phyloP scores from a whole-genome alignment of 1,140 invertebrate species.

The Nasonia giraulti region DNA sequence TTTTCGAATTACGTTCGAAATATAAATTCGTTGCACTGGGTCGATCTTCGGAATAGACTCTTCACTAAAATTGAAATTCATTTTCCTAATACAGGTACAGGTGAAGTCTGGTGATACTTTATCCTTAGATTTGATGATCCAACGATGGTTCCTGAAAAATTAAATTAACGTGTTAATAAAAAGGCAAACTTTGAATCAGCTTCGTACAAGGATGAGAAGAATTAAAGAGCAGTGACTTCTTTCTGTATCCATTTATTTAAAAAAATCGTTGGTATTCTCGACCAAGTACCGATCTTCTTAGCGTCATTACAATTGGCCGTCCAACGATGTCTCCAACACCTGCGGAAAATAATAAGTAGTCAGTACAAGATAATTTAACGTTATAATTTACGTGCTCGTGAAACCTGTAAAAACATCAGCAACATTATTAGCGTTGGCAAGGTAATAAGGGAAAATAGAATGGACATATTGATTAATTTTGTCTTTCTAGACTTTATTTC shows the following conservation, averaged over 20 bases:
- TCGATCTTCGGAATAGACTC: no score
- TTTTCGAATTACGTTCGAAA: background rate
- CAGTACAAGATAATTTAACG: background rate
- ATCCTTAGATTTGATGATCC: background rate
- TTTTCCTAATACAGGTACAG: no score
- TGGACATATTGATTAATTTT: conserved; percentile 52
- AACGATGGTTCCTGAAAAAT: conserved; percentile 52
- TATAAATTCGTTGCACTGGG: no score
- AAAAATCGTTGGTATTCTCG: background rate
- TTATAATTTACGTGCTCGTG: background rate
- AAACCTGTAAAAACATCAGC: background rate
- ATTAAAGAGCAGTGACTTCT: background rate
- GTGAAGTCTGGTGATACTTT: background rate
- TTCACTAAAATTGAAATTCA: no score
- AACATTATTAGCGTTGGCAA: background rate
- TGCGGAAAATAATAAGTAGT: conserved; percentile 3
- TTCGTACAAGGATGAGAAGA: background rate
- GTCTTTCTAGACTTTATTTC: conserved; percentile 76
- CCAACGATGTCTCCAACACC: background rate
- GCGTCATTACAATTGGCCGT: background rate
- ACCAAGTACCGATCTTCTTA: background rate
- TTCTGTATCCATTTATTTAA: background rate
- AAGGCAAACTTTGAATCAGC: background rate
- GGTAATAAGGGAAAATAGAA: conserved; percentile 42
- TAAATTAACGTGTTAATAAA: conserved; percentile 53